Base-by-base conservation (phyloP, 2,113 vertebrate genomes). In the Pterocles orientalis region DNA sequence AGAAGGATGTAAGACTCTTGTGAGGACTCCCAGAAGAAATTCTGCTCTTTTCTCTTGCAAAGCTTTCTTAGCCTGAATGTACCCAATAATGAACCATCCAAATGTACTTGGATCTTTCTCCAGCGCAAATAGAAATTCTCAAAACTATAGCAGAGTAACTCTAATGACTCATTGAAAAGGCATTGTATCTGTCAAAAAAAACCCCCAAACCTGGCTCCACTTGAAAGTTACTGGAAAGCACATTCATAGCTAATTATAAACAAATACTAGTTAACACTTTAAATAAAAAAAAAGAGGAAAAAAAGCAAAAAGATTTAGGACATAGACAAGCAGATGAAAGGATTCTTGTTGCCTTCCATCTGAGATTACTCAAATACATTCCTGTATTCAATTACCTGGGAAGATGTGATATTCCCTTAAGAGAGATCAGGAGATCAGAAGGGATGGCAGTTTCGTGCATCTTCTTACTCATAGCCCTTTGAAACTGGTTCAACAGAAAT, bases 351-450 rank as follows among this genome's bases (percentile, higher is more conserved):
- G 95, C 88, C 47, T 96, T 97, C 97, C 97, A 98, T 97, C 95
- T 97, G 97, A 98, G 96, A 97, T 92, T 97, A 97, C 97, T 98
- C 95, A 98, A 94, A 98, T 94, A 89, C 94, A 64, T 96, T 97
- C 97, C 98, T 98, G 97, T 98, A 97, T 98, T 98, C 97, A 98
- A 97, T 98, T 99, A 99, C 97, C 98, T 97, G 91, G 86, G 94
- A 98, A 97, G 97, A 98, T 98, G 96, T 97, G 98, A 97, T 98
- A 98, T 98, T 98, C 98, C 97, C 97, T 94, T 96, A 96, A 93
- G 98, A 97, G 98, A 96, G 90, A 96, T 95, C 68, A 54, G 87
- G 82, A 94, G 96, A 98, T 95, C 96, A 95, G 94, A 97, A 97
- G 95, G 72, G 93, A 96, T 93, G 62, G 97, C 96, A 93, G n/a